These are phyloP conservation scores for Paratrypauchen microcephalus DNA, from an alignment of 2,797 vertebrate species.

Conservation along the genomic window DNA sequence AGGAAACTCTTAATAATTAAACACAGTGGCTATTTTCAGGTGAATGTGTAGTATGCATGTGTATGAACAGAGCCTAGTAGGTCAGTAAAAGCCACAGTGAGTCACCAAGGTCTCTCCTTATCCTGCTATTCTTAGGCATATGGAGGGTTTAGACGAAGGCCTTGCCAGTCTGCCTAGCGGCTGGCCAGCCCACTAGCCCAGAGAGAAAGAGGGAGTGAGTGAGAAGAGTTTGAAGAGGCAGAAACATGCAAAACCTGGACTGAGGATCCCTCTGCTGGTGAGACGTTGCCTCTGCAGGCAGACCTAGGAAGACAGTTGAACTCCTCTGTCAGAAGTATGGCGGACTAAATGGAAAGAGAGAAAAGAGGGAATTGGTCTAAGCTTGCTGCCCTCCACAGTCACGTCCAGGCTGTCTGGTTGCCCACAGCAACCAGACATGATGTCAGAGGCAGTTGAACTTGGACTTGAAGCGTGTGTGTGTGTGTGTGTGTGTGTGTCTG, in stretches of 20 bases:
- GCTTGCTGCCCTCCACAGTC: conserved; percentile 81
- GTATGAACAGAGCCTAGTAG: conserved; percentile 61
- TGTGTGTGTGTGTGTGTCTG: conserved; percentile 17
- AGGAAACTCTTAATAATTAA: conserved; percentile 12
- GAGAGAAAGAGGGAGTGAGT: conserved; percentile 46
- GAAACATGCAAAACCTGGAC: conserved; percentile 59
- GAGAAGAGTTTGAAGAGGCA: conserved; percentile 28
- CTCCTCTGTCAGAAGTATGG: conserved; percentile 45
- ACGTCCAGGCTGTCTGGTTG: conserved; percentile 90
- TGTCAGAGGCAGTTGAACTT: conserved; percentile 91
- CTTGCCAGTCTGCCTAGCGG: conserved; percentile 63
- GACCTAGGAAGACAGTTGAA: conserved; percentile 25
- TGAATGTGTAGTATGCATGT: conserved; percentile 30
- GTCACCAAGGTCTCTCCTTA: conserved; percentile 62
- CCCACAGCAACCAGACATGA: conserved; percentile 90
- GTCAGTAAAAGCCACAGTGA: conserved; percentile 61
- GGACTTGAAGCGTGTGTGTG: conserved; percentile 74
- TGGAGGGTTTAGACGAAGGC: conserved; percentile 64
- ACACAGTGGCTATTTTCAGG: conserved; percentile 42
- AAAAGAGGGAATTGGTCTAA: conserved; percentile 64
- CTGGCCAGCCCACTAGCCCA: conserved; percentile 63
- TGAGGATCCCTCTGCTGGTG: conserved; percentile 74
- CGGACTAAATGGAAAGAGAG: conserved; percentile 40
- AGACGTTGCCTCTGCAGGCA: conserved; percentile 50
- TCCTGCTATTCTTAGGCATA: conserved; percentile 76